Conservation (phyloP, 2,113 vertebrate genomes). For the Phoenicopterus ruber region DNA sequence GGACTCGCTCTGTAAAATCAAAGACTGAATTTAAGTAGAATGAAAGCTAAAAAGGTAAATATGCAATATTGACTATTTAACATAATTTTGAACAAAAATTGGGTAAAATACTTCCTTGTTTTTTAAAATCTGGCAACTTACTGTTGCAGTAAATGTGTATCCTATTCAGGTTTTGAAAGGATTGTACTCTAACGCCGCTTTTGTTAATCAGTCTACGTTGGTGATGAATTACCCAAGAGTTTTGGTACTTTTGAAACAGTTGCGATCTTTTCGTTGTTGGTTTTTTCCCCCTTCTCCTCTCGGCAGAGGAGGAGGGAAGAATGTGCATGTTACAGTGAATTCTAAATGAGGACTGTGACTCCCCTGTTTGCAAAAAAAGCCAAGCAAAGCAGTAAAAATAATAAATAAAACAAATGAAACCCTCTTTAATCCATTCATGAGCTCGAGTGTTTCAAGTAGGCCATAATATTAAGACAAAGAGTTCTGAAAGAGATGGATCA, state of each 20-base stretch:
- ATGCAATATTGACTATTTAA: not conserved
- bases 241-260: slow-evolving; percentile 65
- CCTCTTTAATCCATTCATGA: slow-evolving; percentile 67
- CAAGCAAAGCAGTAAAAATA: slow-evolving; percentile 61
- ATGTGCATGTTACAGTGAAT: slow-evolving; percentile 50
- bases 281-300: slow-evolving; percentile 14
- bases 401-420: slow-evolving; percentile 67
- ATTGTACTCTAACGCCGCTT: not conserved
- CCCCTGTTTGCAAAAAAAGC: slow-evolving; percentile 44
- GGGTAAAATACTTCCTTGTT: not conserved
- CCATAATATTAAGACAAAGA: slow-evolving; percentile 55
- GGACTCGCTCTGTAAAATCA: slow-evolving; percentile 32
- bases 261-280: slow-evolving; percentile 33
- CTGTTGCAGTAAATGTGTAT: not conserved
- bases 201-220: not conserved
- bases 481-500: slow-evolving; percentile 51
- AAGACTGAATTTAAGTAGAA: slow-evolving; percentile 17
- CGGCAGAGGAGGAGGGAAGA: not conserved
- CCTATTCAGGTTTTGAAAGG: not conserved
- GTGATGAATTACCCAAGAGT: slow-evolving; percentile 65
- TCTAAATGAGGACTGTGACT: slow-evolving; percentile 60
- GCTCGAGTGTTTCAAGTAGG: slow-evolving; percentile 46
- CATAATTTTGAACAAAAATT: not conserved
- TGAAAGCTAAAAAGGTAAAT: not conserved
- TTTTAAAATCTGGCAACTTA: not conserved